These are phyloP conservation scores for Cetoscarus ocellatus DNA, from an alignment of 2,797 vertebrate species.

Conservation along the genomic window DNA sequence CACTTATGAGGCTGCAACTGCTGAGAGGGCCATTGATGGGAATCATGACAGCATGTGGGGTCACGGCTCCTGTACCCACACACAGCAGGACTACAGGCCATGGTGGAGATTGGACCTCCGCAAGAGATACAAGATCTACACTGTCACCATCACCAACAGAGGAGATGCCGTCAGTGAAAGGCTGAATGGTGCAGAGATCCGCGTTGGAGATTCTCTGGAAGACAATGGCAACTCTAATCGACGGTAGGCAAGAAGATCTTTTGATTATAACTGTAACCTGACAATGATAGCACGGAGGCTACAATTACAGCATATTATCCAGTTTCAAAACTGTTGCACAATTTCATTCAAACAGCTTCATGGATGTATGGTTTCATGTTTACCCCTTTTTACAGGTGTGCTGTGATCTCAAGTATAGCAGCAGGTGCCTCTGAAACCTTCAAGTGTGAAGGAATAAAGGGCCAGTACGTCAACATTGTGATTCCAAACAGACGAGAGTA, in stretches of 20 bases:
- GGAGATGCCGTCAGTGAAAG: neutral
- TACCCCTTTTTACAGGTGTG: too few relatives aligned
- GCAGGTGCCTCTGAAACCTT: conserved; percentile 7
- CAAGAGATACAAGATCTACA: conserved; percentile 3
- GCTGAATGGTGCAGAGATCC: conserved; percentile 15
- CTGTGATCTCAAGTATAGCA: too few relatives aligned
- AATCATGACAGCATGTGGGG: neutral
- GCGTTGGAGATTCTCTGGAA: conserved; percentile 6
- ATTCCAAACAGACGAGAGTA: conserved; percentile 3
- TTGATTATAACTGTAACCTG: neutral
- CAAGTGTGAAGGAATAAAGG: conserved; percentile 30
- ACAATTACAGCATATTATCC: too few relatives aligned
- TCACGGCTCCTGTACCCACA: neutral
- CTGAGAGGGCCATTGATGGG: conserved; percentile 20
- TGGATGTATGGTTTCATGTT: too few relatives aligned
- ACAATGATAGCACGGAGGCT: too few relatives aligned
- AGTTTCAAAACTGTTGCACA: too few relatives aligned
- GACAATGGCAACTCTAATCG: neutral
- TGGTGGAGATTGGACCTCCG: conserved; percentile 37
- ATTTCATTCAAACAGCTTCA: too few relatives aligned
- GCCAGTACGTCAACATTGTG: conserved; percentile 29
- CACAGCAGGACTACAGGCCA: neutral
- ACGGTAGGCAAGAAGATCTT: neutral
- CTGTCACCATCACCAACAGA: conserved; percentile 32
- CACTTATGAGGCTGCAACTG: fast-evolving